Evolutionary conservation across 2,113 vertebrate genomes (phyloP), one percentile per base, ranked within the genome.

Genomic region (Anguilla rostrata): DNA sequence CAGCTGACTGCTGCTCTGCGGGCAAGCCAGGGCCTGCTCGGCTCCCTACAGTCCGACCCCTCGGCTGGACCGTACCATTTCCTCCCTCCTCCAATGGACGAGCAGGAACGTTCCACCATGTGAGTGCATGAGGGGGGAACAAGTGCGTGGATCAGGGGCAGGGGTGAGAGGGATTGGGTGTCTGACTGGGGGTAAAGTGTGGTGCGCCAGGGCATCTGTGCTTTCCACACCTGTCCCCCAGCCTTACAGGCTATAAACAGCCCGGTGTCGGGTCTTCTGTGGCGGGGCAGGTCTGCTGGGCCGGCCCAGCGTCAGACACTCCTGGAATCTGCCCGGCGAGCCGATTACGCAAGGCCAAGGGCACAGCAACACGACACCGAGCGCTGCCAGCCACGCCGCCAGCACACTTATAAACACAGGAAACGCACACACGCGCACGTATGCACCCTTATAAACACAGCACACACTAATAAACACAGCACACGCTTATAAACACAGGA

Each of bases 161-260:
- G 26, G 71, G 60, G 22, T 66, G 49, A 53, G 49, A 53, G 49
- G 12, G 5, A 53, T 53, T 53, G 49, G 49, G 63, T 87, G 40
- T 83, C 57, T 87, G 85, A 86, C 81, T 9, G 80, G 83, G 34
- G 41, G 79, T 89, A 85, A 81, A 84, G 81, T 84, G 60, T 63
- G 79, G 84, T 88, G 86, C 84, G 46, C 85, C 81, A 87, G 87
- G 84, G 83, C 87, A 84, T 91, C 89, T 91, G 85, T 81, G 85
- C 87, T 88, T 89, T 92, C 88, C 90, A 86, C 89, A 92, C 89
- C 88, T 91, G 89, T 90, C 90, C 84, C 90, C 90, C 87, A 53
- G 86, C 85, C 46, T 83, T 57, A 49, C 22, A 41, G 80, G 81
- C 89, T 92, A 90, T 87, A 90, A 92, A 92, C 87, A 90, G 89